These are phyloP conservation scores for Carlito syrichta DNA, from an alignment of 2,113 vertebrate species.

Conservation along the genomic window DNA sequence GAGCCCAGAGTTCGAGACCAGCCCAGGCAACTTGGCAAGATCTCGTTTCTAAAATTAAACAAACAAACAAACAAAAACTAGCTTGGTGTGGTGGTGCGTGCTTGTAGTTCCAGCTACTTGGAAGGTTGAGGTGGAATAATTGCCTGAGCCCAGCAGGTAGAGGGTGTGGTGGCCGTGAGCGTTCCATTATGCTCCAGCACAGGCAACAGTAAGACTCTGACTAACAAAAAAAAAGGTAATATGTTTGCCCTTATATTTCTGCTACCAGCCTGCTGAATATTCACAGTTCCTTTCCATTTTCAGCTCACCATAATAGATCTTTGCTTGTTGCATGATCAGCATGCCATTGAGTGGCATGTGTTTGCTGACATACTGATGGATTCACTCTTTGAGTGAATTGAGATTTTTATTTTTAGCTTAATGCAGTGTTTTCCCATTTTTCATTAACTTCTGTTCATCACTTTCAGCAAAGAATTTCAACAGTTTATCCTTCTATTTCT, in stretches of 20 bases:
- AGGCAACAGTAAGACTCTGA: neutral
- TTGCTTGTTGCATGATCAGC: neutral
- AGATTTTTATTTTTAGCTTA: neutral
- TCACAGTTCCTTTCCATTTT: neutral
- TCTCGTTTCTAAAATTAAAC: neutral
- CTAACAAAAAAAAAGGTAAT: neutral
- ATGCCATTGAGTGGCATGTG: neutral
- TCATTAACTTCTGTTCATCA: neutral
- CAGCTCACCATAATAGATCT: neutral
- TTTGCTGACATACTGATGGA: neutral
- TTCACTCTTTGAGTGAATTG: neutral
- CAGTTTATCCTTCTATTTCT: neutral
- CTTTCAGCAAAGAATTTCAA: neutral
- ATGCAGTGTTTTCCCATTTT: neutral
- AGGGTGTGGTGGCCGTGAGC: neutral
- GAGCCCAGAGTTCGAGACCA: neutral
- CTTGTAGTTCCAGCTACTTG: neutral
- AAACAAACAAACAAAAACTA: neutral
- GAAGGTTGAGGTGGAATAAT: neutral
- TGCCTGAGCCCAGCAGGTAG: neutral
- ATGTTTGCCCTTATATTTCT: neutral
- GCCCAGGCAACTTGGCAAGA: neutral
- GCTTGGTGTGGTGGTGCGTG: neutral
- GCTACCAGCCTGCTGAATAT: neutral
- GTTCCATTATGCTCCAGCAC: neutral